Base-by-base conservation (phyloP, 2,113 vertebrate species). In the Etheostoma spectabile region DNA sequence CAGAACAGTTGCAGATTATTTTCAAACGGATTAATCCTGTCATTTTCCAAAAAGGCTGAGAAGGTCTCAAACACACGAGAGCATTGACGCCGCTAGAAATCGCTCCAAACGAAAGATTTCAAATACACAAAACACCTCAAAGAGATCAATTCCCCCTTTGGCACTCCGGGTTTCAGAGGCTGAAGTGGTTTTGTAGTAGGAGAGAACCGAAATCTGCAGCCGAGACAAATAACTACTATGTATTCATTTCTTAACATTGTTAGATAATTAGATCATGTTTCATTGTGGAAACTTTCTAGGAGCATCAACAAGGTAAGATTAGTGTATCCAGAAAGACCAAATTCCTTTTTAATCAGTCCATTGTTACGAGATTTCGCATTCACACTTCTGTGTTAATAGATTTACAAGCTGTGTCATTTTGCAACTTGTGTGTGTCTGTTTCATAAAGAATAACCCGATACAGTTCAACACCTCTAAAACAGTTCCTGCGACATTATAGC, bases 111-210 rank as follows among this genome's bases (percentile, higher is more conserved):
- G 30, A 33, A 18, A 22, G 33, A 52, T 7, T 21, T 11, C n/a
- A 60, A 61, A 69, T 7, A 61, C 46, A 62, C 7, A 38, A 38
- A 74, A 67, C 33, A 27, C 18, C 45, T 60, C 45, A 57, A 49
- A 6, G n/a, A 62, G 63, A 68, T 33, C 63, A 60, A n/a, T 5
- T 49, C 30, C 10, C 14, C 10, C 14, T 5, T 0, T 27, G 13
- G 15, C 18, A 30, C 21, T 45, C 18, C 24, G n/a, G 15, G 49
- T 14, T 19, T 52, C 14, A 38, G 30, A 63, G 6, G 33, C 2
- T 63, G 45, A 33, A 24, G n/a, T 27, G 55, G 11, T 60, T 78
- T 61, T 68, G 55, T 61, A 42, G 48, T 21, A 11, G 21, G 21
- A 38, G 14, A 56, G 24, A 52, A 53, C 21, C 14, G 3, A 53